Evolutionary conservation across 2,113 vertebrate genomes (phyloP).

Genomic region (Takifugu flavidus): DNA sequence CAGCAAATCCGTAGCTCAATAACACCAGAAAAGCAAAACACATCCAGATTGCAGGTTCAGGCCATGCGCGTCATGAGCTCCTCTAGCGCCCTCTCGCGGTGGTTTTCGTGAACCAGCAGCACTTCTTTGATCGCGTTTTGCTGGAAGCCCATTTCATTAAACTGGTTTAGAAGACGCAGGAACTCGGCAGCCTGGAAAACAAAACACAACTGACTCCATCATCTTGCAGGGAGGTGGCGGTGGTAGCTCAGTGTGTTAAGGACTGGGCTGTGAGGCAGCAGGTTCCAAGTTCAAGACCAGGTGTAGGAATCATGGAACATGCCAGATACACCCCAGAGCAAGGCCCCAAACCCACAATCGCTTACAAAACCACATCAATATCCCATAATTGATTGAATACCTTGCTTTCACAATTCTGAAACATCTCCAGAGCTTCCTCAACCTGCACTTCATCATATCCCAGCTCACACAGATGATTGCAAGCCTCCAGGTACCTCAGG

Average conservation of each 20-base stretch:
- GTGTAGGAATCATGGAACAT: too few species aligned
- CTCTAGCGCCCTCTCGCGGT: slow-evolving; percentile 85
- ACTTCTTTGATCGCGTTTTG: slow-evolving; percentile 92
- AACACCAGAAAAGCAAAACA: too few species aligned
- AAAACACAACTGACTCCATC: not conserved
- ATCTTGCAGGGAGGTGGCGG: too few species aligned
- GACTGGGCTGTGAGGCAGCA: too few species aligned
- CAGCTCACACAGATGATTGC: slow-evolving; percentile 82
- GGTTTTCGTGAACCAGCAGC: slow-evolving; percentile 88
- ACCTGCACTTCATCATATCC: slow-evolving; percentile 89
- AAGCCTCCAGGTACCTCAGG: slow-evolving; percentile 83
- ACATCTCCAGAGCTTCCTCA: slow-evolving; percentile 97
- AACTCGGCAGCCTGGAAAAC: slow-evolving; percentile 87
- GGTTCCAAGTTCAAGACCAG: too few species aligned
- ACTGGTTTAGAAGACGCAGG: slow-evolving; percentile 85
- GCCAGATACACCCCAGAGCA: too few species aligned
- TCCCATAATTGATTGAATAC: slow-evolving; percentile 50
- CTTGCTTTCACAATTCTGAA: slow-evolving; percentile 94
- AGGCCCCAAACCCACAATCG: too few species aligned
- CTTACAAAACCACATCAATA: too few species aligned
- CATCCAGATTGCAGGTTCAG: slow-evolving; percentile 21
- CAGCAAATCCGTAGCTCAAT: too few species aligned
- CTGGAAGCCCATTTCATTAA: slow-evolving; percentile 96
- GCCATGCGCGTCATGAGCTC: slow-evolving; percentile 84
- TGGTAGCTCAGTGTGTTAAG: not conserved